Evolutionary conservation across 2,113 vertebrate species (phyloP).

Genomic region (Hypocryptadius cinnamomeus): DNA sequence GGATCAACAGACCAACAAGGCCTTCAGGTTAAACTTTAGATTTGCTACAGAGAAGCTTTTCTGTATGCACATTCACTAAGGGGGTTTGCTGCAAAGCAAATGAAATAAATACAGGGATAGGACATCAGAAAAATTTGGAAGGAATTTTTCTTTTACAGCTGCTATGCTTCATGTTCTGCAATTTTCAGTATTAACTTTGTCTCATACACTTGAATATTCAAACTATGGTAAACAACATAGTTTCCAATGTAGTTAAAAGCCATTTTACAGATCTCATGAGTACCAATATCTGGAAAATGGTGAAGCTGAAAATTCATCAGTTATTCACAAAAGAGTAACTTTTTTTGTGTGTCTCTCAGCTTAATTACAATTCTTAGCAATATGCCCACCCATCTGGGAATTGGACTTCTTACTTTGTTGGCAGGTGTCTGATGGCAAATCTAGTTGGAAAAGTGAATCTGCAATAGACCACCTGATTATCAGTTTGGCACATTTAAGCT

Average conservation of each 20-base stretch:
- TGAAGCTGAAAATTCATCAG: neutral
- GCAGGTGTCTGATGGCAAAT: neutral
- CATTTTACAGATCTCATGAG: neutral
- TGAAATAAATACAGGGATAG: neutral
- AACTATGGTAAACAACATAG: neutral
- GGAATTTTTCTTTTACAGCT: neutral
- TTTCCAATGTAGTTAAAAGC: neutral
- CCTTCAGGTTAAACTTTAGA: neutral
- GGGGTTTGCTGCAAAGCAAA: neutral
- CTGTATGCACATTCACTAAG: neutral
- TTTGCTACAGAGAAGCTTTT: neutral
- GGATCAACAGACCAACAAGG: neutral
- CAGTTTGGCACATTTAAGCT: neutral
- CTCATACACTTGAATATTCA: neutral
- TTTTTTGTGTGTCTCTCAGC: neutral
- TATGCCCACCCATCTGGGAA: neutral
- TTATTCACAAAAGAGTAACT: neutral
- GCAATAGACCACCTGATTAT: neutral
- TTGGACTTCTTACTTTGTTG: neutral
- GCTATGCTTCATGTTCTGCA: neutral
- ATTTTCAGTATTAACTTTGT: neutral
- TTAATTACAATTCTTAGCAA: neutral
- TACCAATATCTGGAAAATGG: neutral
- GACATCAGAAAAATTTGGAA: neutral
- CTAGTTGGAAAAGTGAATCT: neutral